A percentile compares a stretch with the other conserved stretches of the same genome.
Conservation (phyloP, 2,113 vertebrate genomes). For the Phalacrocorax brasilianus region DNA sequence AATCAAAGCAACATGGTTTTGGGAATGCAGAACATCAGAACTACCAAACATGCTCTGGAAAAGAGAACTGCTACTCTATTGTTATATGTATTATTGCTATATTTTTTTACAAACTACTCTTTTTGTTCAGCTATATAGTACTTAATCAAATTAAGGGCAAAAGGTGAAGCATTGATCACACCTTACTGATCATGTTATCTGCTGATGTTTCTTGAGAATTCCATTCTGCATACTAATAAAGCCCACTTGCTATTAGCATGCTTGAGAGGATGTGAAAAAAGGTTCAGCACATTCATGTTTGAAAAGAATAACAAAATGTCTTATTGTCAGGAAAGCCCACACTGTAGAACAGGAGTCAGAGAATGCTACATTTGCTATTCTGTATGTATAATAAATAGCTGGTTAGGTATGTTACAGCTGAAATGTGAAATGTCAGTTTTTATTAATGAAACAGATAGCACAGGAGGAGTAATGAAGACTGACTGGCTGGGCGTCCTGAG, state of each 20-base stretch:
- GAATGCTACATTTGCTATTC: constrained; percentile 23
- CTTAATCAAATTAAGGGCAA: constrained; percentile 79
- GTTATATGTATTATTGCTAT: neutral
- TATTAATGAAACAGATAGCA: constrained; percentile 52
- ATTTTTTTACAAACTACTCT: neutral
- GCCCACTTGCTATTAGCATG: constrained; percentile 57
- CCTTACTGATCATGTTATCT: constrained; percentile 67
- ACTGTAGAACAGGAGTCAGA: constrained; percentile 19
- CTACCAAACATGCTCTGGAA: neutral
- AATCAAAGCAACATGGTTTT: neutral
- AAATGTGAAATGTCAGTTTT: constrained; percentile 63
- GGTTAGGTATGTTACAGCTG: constrained; percentile 35
- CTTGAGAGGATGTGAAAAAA: constrained; percentile 66
- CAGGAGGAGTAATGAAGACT: constrained; percentile 5
- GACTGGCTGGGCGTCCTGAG: neutral
- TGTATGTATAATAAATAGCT: constrained; percentile 24
- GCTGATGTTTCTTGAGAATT: constrained; percentile 66
- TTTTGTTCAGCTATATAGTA: constrained; percentile 63
- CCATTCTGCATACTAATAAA: constrained; percentile 67
- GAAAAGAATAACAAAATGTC: constrained; percentile 70
- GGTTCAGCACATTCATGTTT: constrained; percentile 62
- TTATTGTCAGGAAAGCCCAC: constrained; percentile 23
- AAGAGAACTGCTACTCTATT: neutral
- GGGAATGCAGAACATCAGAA: neutral
- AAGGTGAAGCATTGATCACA: constrained; percentile 77